Base-by-base conservation (phyloP, 2,113 vertebrate species). In the Peromyscus polionotus region DNA sequence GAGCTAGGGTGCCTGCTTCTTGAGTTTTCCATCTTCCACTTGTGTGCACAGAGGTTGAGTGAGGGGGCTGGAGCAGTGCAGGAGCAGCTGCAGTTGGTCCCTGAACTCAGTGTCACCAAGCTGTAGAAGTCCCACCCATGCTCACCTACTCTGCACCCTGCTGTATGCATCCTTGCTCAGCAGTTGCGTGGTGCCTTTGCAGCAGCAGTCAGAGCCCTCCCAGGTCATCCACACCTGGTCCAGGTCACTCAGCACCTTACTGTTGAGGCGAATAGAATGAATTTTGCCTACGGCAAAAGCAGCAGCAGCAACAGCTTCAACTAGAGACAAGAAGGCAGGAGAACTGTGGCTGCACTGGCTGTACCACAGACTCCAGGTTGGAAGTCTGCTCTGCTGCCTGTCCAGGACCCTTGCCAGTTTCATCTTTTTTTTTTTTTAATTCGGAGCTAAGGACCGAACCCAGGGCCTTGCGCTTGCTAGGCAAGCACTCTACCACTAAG, bases 21-120 rank as follows among this genome's bases (percentile, higher is more conserved):
- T 99, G 98, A 99, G 99, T 97, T 99, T 99, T 99, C 99, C 99
- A 99, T 99, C 98, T 99, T 99, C 99, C 99, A 99, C 98, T 99
- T 99, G 0, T 99, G 99, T 98, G 99, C 99, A 0, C 99, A 99
- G 93, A 99, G 99, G 98, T 99, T 99, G 93, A 99, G 99, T 0
- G 99, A 99, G 91, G 99, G 99, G 0, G 99, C 99, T 0, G 99
- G 99, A 0, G 99, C 99, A 0, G 99, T 99, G 98, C 99, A 99
- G 33, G 99, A 99, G 96, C 99, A 99, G 98, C 98, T 99, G 96
- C 99, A 99, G 98, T 99, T 99, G 0, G 99, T 97, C 0, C 99
- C 99, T 0, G 99, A 99, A 98, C 99, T 99, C 98, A 99, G 99
- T 0, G 99, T 99, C 99, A 99, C 99, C 97, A 99, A 99, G 0